These are phyloP conservation scores for Thumatha senex DNA, from an alignment of 2,888 invertebrate genomes.

Conservation along the genomic window DNA sequence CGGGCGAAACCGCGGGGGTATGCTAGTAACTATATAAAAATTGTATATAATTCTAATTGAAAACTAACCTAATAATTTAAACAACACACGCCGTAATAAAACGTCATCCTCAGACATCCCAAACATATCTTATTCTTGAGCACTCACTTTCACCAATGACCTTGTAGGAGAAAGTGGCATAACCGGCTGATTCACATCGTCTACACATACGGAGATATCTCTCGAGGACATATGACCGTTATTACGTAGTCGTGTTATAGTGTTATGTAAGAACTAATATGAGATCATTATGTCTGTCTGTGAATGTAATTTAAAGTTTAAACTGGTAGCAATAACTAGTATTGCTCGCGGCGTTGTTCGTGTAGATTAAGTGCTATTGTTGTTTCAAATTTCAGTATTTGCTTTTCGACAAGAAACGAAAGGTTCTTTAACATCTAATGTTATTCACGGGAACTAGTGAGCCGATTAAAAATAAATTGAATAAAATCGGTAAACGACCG, in stretches of 20 bases:
- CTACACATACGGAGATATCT: not conserved
- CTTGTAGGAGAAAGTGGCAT: slow-evolving; percentile 31
- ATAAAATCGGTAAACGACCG: no score
- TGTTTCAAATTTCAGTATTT: not conserved
- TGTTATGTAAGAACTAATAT: slow-evolving; percentile 27
- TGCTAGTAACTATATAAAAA: no score
- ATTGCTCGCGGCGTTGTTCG: slow-evolving; percentile 2
- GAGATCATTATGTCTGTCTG: slow-evolving; percentile 19
- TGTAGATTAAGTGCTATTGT: not conserved
- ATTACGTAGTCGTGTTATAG: slow-evolving; percentile 12
- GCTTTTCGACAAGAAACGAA: not conserved
- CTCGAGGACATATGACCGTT: not conserved
- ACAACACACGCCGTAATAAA: not conserved
- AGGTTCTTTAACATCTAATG: not conserved
- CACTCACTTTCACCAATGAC: slow-evolving; percentile 32
- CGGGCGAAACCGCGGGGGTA: no score
- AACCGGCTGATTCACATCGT: slow-evolving; percentile 17
- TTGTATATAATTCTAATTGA: no score
- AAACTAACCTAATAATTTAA: not conserved
- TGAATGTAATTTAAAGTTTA: slow-evolving; percentile 18
- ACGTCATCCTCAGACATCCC: slow-evolving; percentile 11
- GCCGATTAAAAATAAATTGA: no score
- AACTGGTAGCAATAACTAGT: slow-evolving; percentile 5
- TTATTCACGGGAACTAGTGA: no score
- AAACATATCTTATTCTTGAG: slow-evolving; percentile 13